Base-by-base conservation (phyloP, 2,888 invertebrate genomes). In the Silvanus unidentatus region DNA sequence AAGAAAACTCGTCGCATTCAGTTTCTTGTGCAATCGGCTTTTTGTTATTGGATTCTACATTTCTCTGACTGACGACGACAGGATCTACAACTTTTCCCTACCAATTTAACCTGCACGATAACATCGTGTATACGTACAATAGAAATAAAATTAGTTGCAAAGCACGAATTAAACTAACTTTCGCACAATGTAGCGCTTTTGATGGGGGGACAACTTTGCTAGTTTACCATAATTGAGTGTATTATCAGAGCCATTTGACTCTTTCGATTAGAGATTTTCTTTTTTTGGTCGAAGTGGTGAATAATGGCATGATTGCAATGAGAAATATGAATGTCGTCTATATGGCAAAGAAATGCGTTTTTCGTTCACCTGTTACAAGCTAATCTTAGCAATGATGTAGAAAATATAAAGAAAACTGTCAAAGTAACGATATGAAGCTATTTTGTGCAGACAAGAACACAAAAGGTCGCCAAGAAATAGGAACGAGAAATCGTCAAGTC, bases 371-470 rank as follows among this genome's bases (percentile, higher is more conserved):
- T 50, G 48, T 46, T 48, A 52, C 50, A 52, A 32, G 46, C 48
- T 52, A 50, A 52, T 53, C 53, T 50, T 47, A 47, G 47, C 47
- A 47, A 15, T 44, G 53, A 51, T 50, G 50, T 51, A 44, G 47
- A 49, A 47, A 51, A 49, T 53, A 49, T 49, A 51, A 53, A 49
- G 45, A 53, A 49, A 43, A 53, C 54, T 55, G 55, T 56, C 55
- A 50, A 57, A 53, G 54, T 52, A 50, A 56, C 54, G 53, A 57
- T 57, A 60, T 60, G 60, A 57, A 56, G 57, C 59, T 57, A 59
- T 62, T 59, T 55, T 56, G 51, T 55, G 52, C 46, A 55, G 57
- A 59, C 55, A 54, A 41, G 53, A 52, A 45, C 51, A 62, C 60
- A 62, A 62, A 59, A 53, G 52, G 53, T 47, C 55, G 47, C 55